Base-by-base conservation (phyloP, 2,797 vertebrate species). In the Helarctos malayanus region DNA sequence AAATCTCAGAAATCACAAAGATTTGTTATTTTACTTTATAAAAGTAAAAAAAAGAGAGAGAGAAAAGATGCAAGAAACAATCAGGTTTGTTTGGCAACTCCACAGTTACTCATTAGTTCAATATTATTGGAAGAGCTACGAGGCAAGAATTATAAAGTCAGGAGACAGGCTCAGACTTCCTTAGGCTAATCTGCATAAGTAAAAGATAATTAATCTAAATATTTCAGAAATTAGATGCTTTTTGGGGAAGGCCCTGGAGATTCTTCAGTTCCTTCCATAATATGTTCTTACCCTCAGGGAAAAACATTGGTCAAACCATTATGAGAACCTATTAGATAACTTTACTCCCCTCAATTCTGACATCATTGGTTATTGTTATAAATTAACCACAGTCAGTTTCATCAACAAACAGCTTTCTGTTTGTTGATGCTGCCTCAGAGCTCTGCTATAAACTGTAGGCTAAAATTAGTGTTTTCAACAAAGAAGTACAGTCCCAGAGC, bases 21-120 rank as follows among this genome's bases (percentile, higher is more conserved):
- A 89, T 71, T 93, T 89, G 12, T 73, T 92, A n/a, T 61, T 92
- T 87, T 54, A 69, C 23, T 47, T 81, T 71, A 14, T 52, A 27
- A 94, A 95, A 88, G 56, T 68, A 32, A 57, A 56, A 69, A 69
- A 75, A 56, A 75, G 27, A 29, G 15, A 76, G 41, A 75, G 25
- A 75, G 8, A 56, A 75, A 91, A 81, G 23, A 38, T 59, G 4
- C 10, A 71, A 63, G 29, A 85, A 85, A 95, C 65, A 92, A 88
- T 91, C 52, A 61, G 57, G 21, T 63, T n/a, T 49, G 19, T 56
- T 56, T 68, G 23, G 45, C 38, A 35, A 29, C n/a, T 68, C 91
- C n/a, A 41, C 9, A 45, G 54, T 95, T 52, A 79, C 5, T 85
- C 59, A 65, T 54, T 84, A 63, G 63, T 32, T 78, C 2, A 69